Base-by-base conservation (phyloP, 2,797 vertebrate species). In the Ctenopoma kingsleyae region DNA sequence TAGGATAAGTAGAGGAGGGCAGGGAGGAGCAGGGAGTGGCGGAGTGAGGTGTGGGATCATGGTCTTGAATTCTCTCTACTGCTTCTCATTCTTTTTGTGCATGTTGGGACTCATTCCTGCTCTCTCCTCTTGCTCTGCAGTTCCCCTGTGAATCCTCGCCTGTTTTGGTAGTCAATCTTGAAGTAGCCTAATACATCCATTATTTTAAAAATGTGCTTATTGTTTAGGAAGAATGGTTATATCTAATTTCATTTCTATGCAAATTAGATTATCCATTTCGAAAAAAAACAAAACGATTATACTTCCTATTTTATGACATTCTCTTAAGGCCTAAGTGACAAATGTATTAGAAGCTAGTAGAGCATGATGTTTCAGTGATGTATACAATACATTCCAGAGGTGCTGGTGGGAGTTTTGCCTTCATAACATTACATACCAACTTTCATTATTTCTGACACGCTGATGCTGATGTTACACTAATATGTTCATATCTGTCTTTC, bases 21-120 rank as follows among this genome's bases (percentile, higher is more conserved):
- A 30, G 53, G 84, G 87, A 87, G 84, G 71, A 75, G 68, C 75
- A 83, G 87, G 90, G 90, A 84, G 90, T 87, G 90, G 83, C 59
- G 6, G 73, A 75, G 46, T 58, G 76, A 80, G 78, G 74, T 82
- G 60, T 62, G 71, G 74, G 65, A 71, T 65, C 54, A 58, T 67
- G 51, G 22, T 76, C 69, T 68, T n/a, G 65, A 83, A 82, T 77
- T 74, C 56, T 74, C 60, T 65, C 57, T 56, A n/a, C 60, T 66
- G 40, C 44, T 46, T 77, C 62, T 82, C 74, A 69, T 88, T 88
- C 71, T 84, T 86, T 66, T 19, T 61, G 60, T 62, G 59, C 90
- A 71, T 77, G 89, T 89, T 58, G 63, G 74, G 74, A 89, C 91
- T 82, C 68, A 87, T 91, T 89, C 69, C 65, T 67, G 25, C 57